Evolutionary conservation across 2,888 invertebrate genomes (phyloP).

Genomic region (Lithosia quadra): DNA sequence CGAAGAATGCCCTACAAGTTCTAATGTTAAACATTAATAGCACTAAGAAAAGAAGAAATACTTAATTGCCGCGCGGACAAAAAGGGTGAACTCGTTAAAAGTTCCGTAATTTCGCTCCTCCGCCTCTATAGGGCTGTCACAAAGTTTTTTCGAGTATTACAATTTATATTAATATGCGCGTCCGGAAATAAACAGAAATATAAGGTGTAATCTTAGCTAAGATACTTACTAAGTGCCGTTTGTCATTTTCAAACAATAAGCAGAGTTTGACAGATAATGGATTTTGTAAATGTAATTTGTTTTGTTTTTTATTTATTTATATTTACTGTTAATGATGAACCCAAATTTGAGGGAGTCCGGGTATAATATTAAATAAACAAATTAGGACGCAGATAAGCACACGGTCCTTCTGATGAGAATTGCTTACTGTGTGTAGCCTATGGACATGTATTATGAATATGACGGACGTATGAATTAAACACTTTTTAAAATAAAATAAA

Average conservation of each 20-base stretch:
- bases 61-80: constrained; percentile 57
- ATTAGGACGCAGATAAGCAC: no score
- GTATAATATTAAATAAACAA: no score
- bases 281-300: constrained; percentile 2
- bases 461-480: no score
- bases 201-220: neutral
- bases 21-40: constrained; percentile 56
- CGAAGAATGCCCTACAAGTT: constrained; percentile 28
- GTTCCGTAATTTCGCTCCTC: constrained; percentile 48
- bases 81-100: constrained; percentile 64
- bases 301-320: neutral
- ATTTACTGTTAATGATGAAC: no score
- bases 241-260: constrained; percentile 1
- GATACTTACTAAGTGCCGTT: neutral
- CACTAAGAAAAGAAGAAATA: constrained; percentile 65
- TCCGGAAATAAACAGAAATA: constrained; percentile 4
- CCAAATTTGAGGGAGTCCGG: no score
- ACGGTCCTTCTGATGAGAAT: no score
- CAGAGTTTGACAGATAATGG: neutral
- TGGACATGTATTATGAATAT: no score
- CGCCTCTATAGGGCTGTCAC: constrained; percentile 34
- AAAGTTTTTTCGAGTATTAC: neutral
- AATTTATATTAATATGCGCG: neutral
- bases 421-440: no score
- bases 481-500: no score